Conservation (phyloP, 2,797 vertebrate genomes). For the Siniperca obscura region DNA sequence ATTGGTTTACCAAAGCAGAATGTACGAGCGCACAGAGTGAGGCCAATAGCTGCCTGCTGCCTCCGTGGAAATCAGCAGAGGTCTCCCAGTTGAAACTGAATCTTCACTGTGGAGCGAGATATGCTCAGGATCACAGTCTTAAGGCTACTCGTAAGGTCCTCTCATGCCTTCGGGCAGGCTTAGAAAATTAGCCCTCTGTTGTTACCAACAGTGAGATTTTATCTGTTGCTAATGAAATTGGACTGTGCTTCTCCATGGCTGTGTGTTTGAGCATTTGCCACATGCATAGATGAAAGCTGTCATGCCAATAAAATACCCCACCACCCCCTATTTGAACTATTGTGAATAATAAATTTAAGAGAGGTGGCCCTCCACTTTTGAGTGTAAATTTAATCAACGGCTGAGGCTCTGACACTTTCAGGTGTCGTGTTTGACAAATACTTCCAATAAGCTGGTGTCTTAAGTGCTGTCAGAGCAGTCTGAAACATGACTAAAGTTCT, state of each 20-base stretch:
- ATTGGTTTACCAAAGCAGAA: conserved; percentile 82
- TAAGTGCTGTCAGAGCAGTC: conserved; percentile 58
- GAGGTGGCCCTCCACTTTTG: conserved; percentile 56
- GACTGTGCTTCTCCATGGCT: conserved; percentile 11
- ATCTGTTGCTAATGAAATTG: conserved; percentile 54
- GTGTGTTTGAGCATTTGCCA: conserved; percentile 36
- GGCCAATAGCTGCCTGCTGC: conserved; percentile 71
- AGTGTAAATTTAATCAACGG: conserved; percentile 73
- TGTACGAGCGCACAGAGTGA: conserved; percentile 62
- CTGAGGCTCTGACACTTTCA: conserved; percentile 56
- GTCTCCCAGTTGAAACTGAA: conserved; percentile 63
- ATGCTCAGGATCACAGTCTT: conserved; percentile 58
- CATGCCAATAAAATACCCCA: conserved; percentile 36
- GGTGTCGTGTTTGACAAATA: conserved; percentile 74
- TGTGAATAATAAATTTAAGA: conserved; percentile 60
- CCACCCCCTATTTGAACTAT: conserved; percentile 53
- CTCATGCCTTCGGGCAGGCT: conserved; percentile 46
- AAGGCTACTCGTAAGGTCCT: conserved; percentile 48
- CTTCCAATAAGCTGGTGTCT: conserved; percentile 71
- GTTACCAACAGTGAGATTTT: conserved; percentile 57
- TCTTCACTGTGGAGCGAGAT: conserved; percentile 59
- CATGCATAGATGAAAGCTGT: conserved; percentile 55
- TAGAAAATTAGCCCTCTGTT: conserved; percentile 55
- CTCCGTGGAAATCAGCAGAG: conserved; percentile 73
- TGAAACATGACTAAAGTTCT: conserved; percentile 63